These are phyloP conservation scores for Melieria omissa DNA, from an alignment of 2,888 invertebrate genomes.

Conservation along the genomic window DNA sequence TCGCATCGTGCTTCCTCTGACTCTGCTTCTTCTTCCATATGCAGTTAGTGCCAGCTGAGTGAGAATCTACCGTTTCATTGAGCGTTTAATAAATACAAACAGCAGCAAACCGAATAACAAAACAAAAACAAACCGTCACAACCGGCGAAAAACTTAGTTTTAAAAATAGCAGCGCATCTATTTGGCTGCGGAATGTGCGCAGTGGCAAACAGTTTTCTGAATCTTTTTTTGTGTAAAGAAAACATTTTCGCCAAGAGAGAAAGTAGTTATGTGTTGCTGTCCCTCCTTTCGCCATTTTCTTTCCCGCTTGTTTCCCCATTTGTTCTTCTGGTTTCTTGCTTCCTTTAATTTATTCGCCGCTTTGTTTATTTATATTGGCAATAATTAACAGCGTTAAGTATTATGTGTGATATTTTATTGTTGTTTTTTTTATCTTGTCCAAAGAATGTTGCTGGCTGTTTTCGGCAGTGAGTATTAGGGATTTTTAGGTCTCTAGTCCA, in stretches of 20 bases:
- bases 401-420: background rate
- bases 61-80: slow-evolving; percentile 15
- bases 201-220: background rate
- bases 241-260: background rate
- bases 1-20: background rate
- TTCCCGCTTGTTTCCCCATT: background rate
- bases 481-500: background rate
- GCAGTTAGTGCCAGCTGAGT: background rate
- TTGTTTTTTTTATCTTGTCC: background rate
- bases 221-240: slow-evolving; percentile 11
- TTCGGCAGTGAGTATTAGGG: background rate
- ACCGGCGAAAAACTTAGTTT: background rate
- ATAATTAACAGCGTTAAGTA: background rate
- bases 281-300: background rate
- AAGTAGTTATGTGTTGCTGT: background rate
- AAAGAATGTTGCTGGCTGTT: background rate
- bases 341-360: background rate
- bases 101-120: background rate
- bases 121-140: background rate
- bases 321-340: background rate
- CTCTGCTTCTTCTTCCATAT: background rate
- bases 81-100: slow-evolving; percentile 12
- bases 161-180: background rate
- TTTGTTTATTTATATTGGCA: background rate
- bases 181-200: background rate